Evolutionary conservation across 2,797 vertebrate species (phyloP).

Genomic region (Microhierax caerulescens): DNA sequence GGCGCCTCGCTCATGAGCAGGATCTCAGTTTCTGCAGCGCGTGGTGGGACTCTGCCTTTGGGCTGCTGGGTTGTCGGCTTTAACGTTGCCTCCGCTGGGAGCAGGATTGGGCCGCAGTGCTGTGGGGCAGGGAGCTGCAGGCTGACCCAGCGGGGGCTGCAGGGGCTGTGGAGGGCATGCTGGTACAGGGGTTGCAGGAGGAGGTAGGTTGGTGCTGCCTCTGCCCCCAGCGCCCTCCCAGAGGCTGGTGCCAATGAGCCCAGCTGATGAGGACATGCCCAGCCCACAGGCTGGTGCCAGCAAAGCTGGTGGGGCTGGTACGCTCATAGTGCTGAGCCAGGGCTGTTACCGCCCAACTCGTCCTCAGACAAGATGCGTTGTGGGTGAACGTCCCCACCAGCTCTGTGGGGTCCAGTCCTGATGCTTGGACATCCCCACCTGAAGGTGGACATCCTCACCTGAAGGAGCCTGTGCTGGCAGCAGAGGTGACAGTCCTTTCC

Average conservation of each 20-base stretch:
- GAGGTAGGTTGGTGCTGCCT: fast-evolving
- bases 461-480: background rate
- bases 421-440: background rate
- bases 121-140: background rate
- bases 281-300: no score
- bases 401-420: background rate
- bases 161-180: fast-evolving
- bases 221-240: fast-evolving
- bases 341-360: fast-evolving
- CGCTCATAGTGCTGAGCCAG: fast-evolving
- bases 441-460: background rate
- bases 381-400: background rate
- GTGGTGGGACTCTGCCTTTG: background rate
- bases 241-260: background rate
- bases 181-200: fast-evolving
- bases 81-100: fast-evolving
- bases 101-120: fast-evolving
- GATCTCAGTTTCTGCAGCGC: background rate
- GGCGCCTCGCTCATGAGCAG: background rate
- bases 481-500: background rate
- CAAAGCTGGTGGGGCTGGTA: background rate
- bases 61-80: background rate
- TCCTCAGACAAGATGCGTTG: background rate
- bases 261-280: background rate
- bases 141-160: background rate